Base-by-base conservation (phyloP, 2,888 invertebrate species). In the Petrolisthes manimaculis region DNA sequence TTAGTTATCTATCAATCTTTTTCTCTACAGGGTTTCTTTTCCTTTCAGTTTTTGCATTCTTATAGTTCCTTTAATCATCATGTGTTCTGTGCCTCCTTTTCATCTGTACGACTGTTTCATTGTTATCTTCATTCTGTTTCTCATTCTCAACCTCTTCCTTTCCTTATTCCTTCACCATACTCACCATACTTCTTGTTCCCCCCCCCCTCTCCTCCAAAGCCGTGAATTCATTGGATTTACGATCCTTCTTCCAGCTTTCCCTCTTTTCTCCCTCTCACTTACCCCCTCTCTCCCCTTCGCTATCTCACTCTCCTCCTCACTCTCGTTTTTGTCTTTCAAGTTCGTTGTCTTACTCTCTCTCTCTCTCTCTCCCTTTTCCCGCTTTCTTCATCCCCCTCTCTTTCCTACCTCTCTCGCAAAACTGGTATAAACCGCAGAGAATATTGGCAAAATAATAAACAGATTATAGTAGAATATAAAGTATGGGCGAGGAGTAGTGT, bases 111-210 rank as follows among this genome's bases (percentile, higher is more conserved):
- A 14, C 56, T 78, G 8, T 56, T 12, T 80, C 80, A 24, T 55
- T 80, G 24, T 80, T 55, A 55, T 56, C 80, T 80, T 55, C 80
- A 14, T n/a, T 54, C 80, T 80, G 55, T 56, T 55, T 56, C 80
- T 78, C 56, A n/a, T 55, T 80, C 56, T 56, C 56, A 55, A 54
- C 55, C 80, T 80, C 24, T 80, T 55, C 55, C 80, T 80, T 56
- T 56, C 56, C 55, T 55, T 69, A 24, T 69, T 82, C 67, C 51
- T 61, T 51, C 82, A 14, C 61, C 55, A 54, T 69, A 67, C 69
- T 67, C 67, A n/a, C 24, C 69, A 67, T 24, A 21, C 69, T 67
- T 54, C 67, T 67, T 24, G 67, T 82, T 61, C 54, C 14, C 51
- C n/a, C 71, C 61, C 51, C 37, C 24, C 51, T 37, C 51, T 24